Evolutionary conservation across 2,797 vertebrate species (phyloP), one percentile per base, ranked within the genome.

Genomic region (Varecia variegata): DNA sequence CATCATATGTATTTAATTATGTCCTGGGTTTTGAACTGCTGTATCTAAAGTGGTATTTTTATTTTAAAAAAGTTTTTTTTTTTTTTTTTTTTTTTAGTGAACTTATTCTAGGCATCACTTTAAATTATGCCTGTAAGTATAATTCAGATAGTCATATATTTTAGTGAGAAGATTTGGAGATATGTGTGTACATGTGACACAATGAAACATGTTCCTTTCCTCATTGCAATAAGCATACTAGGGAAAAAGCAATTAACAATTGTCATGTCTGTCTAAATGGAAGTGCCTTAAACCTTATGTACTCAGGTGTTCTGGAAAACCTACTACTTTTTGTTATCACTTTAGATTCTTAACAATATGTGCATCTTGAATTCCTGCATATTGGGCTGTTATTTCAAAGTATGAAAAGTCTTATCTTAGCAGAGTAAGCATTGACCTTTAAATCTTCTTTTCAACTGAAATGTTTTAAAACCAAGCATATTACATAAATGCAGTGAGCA

Each of bases 1-100:
- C 95, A 98, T 98, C 97, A 97, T 97, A 94, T 97, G 97, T 98
- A 98, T 98, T 99, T 98, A 99, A 99, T 99, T 98, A 98, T 98
- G 98, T 97, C 96, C 98, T 95, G 93, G 58, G 79, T 98, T 98
- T 98, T 97, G 97, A 98, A 95, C 86, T 90, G 92, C 43, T 76
- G 71, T 97, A 96, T 98, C 97, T 96, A 98, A 94, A 98, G 62
- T 71, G 93, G 62, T 12, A 21, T 95, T 95, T 97, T 94, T 95
- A 83, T 93, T 90, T 77, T 85, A 96, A 93, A 82, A 92, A 27
- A 79, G 94, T 95, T 71, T 81, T 77, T 95, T 84, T 92, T 92
- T 71, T 38, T n/a, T n/a, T n/a, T 88, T 90, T 92, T 74, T 40
- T 84, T 92, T 92, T 71, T 38, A 45, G 71, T 52, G 77, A 97